phyloP scores from a whole-genome alignment of 2,113 vertebrate species.

The Chaenocephalus aceratus region DNA sequence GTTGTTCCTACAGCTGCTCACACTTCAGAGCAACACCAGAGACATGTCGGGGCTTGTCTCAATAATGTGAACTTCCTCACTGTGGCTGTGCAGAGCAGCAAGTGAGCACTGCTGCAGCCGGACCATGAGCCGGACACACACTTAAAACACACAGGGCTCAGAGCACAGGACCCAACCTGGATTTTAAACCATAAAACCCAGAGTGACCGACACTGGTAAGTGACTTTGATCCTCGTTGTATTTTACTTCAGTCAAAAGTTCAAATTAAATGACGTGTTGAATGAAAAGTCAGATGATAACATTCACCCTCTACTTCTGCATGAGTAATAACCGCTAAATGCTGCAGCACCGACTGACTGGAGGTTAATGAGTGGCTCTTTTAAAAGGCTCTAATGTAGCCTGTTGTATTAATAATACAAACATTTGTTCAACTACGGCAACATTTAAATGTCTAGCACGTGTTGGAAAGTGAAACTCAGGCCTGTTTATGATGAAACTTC shows the following conservation, averaged over 20 bases:
- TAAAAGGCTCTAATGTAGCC: not conserved
- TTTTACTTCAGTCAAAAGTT: not conserved
- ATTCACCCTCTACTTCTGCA: not conserved
- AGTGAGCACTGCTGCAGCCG: not conserved
- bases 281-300: not conserved
- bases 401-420: not conserved
- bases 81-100: conserved; percentile 24
- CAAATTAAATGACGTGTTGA: not conserved
- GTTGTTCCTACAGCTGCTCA: not conserved
- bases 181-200: not conserved
- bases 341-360: not conserved
- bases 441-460: conserved; percentile 30
- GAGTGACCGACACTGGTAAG: conserved; percentile 29
- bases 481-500: not conserved
- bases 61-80: conserved; percentile 46
- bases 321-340: not conserved
- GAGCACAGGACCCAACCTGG: not conserved
- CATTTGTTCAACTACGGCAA: not conserved
- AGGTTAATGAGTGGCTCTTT: not conserved
- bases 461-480: conserved; percentile 48
- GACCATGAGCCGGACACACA: not conserved
- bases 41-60: conserved; percentile 61
- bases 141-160: not conserved
- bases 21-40: conserved; percentile 41
- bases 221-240: not conserved